Conservation (phyloP, 2,888 invertebrate species). For the Harmothoe impar region DNA sequence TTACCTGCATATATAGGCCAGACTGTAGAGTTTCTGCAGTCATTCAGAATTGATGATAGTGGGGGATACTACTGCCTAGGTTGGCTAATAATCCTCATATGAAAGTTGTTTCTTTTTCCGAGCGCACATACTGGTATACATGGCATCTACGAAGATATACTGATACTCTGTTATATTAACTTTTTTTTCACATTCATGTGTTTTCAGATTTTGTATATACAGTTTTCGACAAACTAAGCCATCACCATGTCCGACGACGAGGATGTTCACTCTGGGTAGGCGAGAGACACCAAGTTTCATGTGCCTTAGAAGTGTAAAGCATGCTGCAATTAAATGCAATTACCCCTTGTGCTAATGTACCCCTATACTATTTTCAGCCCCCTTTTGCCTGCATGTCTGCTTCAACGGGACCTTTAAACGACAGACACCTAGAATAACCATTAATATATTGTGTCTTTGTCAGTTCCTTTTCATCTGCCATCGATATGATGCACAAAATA, state of each 20-base stretch:
- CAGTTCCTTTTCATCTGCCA: background rate
- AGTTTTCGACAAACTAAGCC: conserved; percentile 60
- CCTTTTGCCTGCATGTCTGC: background rate
- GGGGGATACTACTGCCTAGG: too few relatives aligned
- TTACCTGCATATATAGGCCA: too few relatives aligned
- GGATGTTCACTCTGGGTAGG: conserved; percentile 58
- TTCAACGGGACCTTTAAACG: background rate
- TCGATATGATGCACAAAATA: too few relatives aligned
- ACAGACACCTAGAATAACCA: background rate
- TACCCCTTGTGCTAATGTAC: background rate
- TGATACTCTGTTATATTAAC: too few relatives aligned
- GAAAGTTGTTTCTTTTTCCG: too few relatives aligned
- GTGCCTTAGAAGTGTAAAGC: conserved; percentile 9
- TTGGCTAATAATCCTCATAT: too few relatives aligned
- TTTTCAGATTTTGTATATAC: conserved; percentile 54
- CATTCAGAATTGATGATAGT: too few relatives aligned
- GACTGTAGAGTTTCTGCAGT: too few relatives aligned
- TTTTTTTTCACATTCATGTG: background rate
- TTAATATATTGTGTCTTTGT: background rate
- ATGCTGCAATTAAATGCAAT: background rate
- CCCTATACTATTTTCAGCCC: background rate
- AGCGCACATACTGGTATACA: too few relatives aligned
- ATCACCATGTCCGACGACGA: conserved; percentile 63
- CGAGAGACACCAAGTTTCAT: background rate
- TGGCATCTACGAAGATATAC: too few relatives aligned